Percentiles rank a stretch among this genome's conserved stretches.
Evolutionary conservation across 2,888 invertebrate species (phyloP).

Genomic region (Saturnia japonica): DNA sequence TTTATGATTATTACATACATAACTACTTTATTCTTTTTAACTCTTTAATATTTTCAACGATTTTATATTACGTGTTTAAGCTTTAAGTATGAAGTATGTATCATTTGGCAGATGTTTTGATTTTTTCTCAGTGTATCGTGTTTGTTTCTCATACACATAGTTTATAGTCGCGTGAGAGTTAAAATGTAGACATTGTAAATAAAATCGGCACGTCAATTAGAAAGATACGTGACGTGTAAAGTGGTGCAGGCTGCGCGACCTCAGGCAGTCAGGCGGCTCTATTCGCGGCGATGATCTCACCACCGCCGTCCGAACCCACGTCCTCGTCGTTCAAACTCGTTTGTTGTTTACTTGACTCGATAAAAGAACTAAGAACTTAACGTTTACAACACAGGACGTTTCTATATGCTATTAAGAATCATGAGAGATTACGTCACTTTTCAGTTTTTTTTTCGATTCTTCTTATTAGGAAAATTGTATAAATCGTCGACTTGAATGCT

Average conservation of each 20-base stretch:
- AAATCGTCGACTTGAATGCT: slow-evolving; percentile 10
- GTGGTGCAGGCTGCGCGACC: slow-evolving; percentile 75
- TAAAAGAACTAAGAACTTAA: slow-evolving; percentile 70
- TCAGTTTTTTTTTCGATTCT: slow-evolving; percentile 37
- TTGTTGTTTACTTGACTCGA: slow-evolving; percentile 75
- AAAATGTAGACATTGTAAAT: slow-evolving; percentile 58
- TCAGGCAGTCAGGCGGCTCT: slow-evolving; percentile 64
- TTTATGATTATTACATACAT: not conserved
- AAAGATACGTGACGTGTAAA: slow-evolving; percentile 71
- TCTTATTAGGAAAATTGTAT: slow-evolving; percentile 25
- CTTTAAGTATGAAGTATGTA: not conserved
- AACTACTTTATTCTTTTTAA: not conserved
- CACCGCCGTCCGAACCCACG: slow-evolving; percentile 63
- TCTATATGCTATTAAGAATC: slow-evolving; percentile 37
- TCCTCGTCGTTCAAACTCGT: slow-evolving; percentile 78
- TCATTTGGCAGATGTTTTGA: not conserved
- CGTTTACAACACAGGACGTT: slow-evolving; percentile 65
- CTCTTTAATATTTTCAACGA: not conserved
- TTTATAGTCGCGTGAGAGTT: slow-evolving; percentile 51
- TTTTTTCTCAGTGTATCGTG: not conserved
- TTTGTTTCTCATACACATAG: not conserved
- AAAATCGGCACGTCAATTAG: slow-evolving; percentile 69
- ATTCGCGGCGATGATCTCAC: slow-evolving; percentile 79
- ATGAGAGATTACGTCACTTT: slow-evolving; percentile 64
- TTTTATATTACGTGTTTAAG: not conserved